Conservation (phyloP, 2,888 invertebrate species). For the Acanthosepion pharaonis region DNA sequence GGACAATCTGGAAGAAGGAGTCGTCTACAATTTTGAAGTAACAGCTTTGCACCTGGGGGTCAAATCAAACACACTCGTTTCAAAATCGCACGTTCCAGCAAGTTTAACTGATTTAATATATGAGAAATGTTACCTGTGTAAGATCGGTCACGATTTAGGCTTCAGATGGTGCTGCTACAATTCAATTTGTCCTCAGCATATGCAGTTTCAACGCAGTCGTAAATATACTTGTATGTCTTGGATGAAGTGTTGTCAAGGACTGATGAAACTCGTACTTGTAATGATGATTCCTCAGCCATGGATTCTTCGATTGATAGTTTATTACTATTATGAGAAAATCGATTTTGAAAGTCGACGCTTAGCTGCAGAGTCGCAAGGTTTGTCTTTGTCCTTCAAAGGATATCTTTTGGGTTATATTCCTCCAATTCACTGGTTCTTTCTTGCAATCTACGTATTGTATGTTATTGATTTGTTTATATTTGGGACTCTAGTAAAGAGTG, state of each 20-base stretch:
- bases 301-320: conserved; percentile 63
- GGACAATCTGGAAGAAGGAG: not conserved
- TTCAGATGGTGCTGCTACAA: not conserved
- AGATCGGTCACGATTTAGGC: not conserved
- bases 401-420: conserved; percentile 66
- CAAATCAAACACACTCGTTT: not conserved
- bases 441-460: conserved; percentile 65
- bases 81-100: not conserved
- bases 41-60: not conserved
- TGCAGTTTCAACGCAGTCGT: not conserved
- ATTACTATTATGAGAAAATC: conserved; percentile 61
- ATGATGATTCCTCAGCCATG: conserved; percentile 61
- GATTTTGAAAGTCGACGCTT: conserved; percentile 59
- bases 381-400: conserved; percentile 59
- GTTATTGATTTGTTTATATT: conserved; percentile 60
- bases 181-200: not conserved
- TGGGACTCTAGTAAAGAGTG: conserved; percentile 56
- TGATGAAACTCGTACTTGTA: conserved; percentile 58
- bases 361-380: conserved; percentile 52
- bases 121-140: not conserved
- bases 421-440: conserved; percentile 67
- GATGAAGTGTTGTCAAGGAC: conserved; percentile 57
- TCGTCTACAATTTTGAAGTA: not conserved
- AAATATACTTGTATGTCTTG: conserved; percentile 53
- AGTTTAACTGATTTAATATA: not conserved